phyloP scores from a whole-genome alignment of 2,888 invertebrate genomes.

The Phortica magna region DNA sequence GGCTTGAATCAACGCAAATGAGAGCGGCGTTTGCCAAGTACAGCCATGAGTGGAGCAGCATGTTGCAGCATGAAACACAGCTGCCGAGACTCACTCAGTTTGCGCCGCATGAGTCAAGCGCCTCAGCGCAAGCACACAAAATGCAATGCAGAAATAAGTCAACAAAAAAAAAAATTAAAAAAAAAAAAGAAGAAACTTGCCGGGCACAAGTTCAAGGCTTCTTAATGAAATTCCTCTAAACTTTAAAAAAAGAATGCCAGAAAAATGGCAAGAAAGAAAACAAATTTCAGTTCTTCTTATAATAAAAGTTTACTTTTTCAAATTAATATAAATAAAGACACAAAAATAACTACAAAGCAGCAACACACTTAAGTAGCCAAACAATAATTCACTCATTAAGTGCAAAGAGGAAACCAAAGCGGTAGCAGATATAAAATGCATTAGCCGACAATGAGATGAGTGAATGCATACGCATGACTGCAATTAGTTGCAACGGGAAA shows the following conservation, averaged over 20 bases:
- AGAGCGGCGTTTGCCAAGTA: constrained; percentile 6
- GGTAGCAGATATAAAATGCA: constrained; percentile 9
- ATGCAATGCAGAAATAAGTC: constrained; percentile 7
- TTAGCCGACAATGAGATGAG: constrained; percentile 11
- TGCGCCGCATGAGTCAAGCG: constrained; percentile 68
- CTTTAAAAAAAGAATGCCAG: not conserved
- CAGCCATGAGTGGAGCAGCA: constrained; percentile 50
- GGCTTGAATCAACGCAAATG: constrained; percentile 19
- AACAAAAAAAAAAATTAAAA: constrained; percentile 1
- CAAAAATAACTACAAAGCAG: not conserved
- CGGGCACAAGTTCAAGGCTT: constrained; percentile 73
- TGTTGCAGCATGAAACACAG: constrained; percentile 26
- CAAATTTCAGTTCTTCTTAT: not conserved
- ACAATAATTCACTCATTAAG: constrained; percentile 56
- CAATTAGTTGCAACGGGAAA: constrained; percentile 20
- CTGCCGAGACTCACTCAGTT: not conserved
- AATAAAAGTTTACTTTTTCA: not conserved
- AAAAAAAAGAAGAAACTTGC: constrained; percentile 9
- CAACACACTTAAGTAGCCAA: constrained; percentile 8
- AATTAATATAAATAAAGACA: constrained; percentile 1
- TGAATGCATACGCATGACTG: constrained; percentile 24
- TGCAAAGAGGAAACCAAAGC: not conserved
- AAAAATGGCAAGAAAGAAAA: not conserved
- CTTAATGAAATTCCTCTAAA: constrained; percentile 14
- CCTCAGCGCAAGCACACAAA: constrained; percentile 44